Conservation (phyloP, 2,797 vertebrate genomes). For the Catharus ustulatus region DNA sequence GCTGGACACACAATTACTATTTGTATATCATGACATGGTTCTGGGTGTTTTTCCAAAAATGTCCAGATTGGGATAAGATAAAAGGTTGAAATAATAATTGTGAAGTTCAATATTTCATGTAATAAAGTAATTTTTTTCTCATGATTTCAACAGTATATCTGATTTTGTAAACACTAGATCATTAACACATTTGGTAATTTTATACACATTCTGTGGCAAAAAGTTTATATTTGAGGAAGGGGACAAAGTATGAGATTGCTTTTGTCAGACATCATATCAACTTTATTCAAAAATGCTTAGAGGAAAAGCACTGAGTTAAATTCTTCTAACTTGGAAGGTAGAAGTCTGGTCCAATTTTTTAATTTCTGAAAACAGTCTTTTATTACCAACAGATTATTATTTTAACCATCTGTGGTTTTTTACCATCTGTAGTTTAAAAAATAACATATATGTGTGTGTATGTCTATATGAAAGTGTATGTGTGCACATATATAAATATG, state of each 20-base stretch:
- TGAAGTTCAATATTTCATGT: neutral
- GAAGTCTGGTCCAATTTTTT: neutral
- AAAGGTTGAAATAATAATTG: neutral
- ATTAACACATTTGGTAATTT: neutral
- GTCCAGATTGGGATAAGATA: neutral
- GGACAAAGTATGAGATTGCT: neutral
- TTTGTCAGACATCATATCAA: neutral
- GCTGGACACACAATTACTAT: neutral
- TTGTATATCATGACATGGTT: neutral
- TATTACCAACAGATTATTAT: neutral
- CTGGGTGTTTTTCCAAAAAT: neutral
- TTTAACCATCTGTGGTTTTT: neutral
- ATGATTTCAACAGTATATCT: neutral
- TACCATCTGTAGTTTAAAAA: neutral
- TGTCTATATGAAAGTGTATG: neutral
- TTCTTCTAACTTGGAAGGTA: neutral
- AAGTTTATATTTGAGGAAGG: neutral
- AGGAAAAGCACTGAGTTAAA: neutral
- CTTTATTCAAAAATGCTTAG: neutral
- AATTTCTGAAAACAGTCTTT: neutral
- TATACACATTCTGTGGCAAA: neutral
- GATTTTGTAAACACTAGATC: neutral
- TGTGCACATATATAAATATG: neutral
- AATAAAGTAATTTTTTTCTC: constrained; percentile 11
- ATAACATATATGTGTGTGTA: neutral